Evolutionary conservation across 2,113 vertebrate species (phyloP), one percentile per base, ranked within the genome.

Genomic region (Myiopsitta monachus): DNA sequence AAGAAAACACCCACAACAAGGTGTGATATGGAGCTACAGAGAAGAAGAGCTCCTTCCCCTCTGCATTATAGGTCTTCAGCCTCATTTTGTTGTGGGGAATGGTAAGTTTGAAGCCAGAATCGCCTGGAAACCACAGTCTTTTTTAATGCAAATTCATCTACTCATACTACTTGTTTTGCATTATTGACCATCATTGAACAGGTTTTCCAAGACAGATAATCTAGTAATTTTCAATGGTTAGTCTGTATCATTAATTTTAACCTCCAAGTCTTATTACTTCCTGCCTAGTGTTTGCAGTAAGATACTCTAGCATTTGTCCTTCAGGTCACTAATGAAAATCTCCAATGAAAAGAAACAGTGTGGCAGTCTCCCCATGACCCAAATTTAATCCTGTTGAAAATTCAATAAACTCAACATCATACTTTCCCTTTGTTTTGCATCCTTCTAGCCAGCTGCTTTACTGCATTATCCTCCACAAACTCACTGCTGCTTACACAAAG

Each of bases 371-470:
- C 22, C 75, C 47, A 55, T 39, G 47, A 81, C 7, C 13, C 30
- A 70, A 52, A 83, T 75, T 68, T 78, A 92, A 92, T 75, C 39
- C 69, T 67, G 18, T 41, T 83, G 51, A 84, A 94, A 94, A 92
- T 67, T 86, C 46, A 86, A 68, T 92, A 63, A 76, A 86, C 26
- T 74, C 76, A 79, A 74, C 83, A 82, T 77, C 70, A 68, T 75
- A 24, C 47, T 82, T 93, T 74, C 49, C 27, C 22, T 93, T 92
- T 90, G 68, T 39, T 96, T 96, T 93, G 73, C 46, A 83, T 70
- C 72, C 46, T 92, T 69, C 54, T 17, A 59, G 64, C 5, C 79
- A 80, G 75, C 70, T 74, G 51, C 73, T 95, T 80, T 88, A 78
- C 49, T 70, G 36, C 30, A 72, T 92, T 90, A 83, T 83, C 36